These are phyloP conservation scores for Coreius guichenoti DNA, from an alignment of 2,797 vertebrate genomes.

Conservation along the genomic window DNA sequence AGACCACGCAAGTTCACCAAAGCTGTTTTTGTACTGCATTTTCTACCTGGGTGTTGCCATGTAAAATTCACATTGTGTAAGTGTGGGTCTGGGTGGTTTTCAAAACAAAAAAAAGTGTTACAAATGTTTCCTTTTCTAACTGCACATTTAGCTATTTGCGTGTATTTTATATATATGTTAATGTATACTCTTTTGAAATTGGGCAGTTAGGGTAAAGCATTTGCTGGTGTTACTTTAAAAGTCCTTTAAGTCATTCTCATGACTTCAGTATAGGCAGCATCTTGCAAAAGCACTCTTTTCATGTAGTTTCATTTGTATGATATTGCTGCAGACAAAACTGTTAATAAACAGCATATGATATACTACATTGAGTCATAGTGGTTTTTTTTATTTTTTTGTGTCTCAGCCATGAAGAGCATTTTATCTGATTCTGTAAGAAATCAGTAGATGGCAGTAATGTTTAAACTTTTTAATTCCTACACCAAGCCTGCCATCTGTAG, in stretches of 20 bases:
- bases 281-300: slow-evolving; percentile 20
- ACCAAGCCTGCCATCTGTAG: neutral
- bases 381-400: neutral
- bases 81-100: slow-evolving; percentile 31
- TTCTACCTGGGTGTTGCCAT: slow-evolving; percentile 58
- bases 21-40: slow-evolving; percentile 68
- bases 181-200: neutral
- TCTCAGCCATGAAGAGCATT: neutral
- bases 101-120: neutral
- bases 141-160: slow-evolving; percentile 32
- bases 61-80: slow-evolving; percentile 46
- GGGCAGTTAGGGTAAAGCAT: slow-evolving; percentile 22
- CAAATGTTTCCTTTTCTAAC: slow-evolving; percentile 40
- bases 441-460: slow-evolving; percentile 48
- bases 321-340: slow-evolving; percentile 32
- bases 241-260: slow-evolving; percentile 40
- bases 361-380: neutral
- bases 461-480: neutral
- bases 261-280: slow-evolving; percentile 23
- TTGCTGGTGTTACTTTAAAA: neutral
- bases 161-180: neutral
- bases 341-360: slow-evolving; percentile 41
- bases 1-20: slow-evolving; percentile 67
- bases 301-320: slow-evolving; percentile 42
- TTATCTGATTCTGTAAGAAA: neutral